Percentiles rank a stretch among this genome's conserved stretches.
Conservation (phyloP, 2,888 invertebrate genomes). For the Drosophila pseudotakahashii region DNA sequence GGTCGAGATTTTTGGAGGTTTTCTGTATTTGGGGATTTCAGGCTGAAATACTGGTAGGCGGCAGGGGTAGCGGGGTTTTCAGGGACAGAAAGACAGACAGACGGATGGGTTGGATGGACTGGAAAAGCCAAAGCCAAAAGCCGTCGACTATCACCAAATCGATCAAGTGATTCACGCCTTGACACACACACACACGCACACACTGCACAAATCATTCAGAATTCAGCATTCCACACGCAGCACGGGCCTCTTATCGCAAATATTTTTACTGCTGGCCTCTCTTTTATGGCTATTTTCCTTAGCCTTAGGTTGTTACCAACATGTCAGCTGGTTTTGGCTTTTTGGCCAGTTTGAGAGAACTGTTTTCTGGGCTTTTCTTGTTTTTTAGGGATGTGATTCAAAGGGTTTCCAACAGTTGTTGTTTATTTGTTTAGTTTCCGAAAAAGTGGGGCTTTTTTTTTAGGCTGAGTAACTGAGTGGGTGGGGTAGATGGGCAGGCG, state of each 20-base stretch:
- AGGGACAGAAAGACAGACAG: too few species aligned
- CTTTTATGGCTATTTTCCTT: conserved; percentile 29
- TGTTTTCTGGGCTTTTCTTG: too few species aligned
- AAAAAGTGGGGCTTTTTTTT: too few species aligned
- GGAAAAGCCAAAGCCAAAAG: conserved; percentile 23
- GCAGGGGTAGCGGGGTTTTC: too few species aligned
- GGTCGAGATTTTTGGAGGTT: neutral
- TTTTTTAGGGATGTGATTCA: neutral
- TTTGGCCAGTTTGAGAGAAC: too few species aligned
- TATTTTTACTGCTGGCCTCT: conserved; percentile 20
- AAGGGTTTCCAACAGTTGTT: neutral
- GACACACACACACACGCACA: conserved; percentile 36
- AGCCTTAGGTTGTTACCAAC: conserved; percentile 34
- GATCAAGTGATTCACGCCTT: conserved; percentile 69
- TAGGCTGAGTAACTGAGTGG: neutral
- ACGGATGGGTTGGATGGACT: neutral
- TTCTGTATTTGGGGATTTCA: neutral
- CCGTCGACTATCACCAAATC: conserved; percentile 55
- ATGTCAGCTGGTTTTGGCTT: conserved; percentile 14
- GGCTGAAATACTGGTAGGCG: neutral
- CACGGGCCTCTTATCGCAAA: conserved; percentile 38
- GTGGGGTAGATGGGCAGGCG: neutral
- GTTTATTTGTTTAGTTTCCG: neutral
- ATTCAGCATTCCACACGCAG: conserved; percentile 26
- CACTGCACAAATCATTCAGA: conserved; percentile 35